phyloP scores from a whole-genome alignment of 1,140 invertebrate species.

The Papilio dardanus region DNA sequence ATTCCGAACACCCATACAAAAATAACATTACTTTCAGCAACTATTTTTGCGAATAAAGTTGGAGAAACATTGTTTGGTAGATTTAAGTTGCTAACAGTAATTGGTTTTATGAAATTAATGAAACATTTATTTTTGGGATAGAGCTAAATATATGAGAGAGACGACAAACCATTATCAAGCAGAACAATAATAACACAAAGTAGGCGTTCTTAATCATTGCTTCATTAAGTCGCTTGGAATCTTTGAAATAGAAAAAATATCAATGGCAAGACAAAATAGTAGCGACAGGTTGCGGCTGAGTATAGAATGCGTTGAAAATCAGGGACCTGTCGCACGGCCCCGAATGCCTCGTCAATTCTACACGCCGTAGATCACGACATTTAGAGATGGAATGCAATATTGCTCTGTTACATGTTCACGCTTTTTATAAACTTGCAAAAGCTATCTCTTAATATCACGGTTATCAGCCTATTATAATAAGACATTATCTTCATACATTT shows the following conservation, averaged over 20 bases:
- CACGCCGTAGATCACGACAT: conserved; percentile 47
- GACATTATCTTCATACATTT: background rate
- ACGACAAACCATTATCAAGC: too few relatives aligned
- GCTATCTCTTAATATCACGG: background rate
- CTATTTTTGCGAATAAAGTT: background rate
- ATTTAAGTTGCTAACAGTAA: background rate
- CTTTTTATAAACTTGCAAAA: conserved; percentile 19
- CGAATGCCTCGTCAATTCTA: conserved; percentile 51
- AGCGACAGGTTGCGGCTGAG: conserved; percentile 60
- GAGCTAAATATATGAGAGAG: too few relatives aligned
- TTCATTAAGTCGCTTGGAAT: background rate
- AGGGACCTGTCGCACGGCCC: conserved; percentile 78
- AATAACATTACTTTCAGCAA: background rate
- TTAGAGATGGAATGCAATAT: conserved; percentile 38
- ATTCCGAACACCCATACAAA: background rate
- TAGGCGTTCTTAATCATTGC: background rate
- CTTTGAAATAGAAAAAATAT: background rate
- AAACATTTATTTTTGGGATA: too few relatives aligned
- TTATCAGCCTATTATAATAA: background rate
- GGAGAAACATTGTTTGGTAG: background rate
- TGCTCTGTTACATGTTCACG: conserved; percentile 45
- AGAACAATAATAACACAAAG: too few relatives aligned
- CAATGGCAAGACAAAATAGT: conserved; percentile 44
- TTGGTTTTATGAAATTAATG: background rate
- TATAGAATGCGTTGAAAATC: conserved; percentile 79